These are phyloP conservation scores for Podabrus alpinus DNA, from an alignment of 2,888 invertebrate genomes.

Conservation along the genomic window DNA sequence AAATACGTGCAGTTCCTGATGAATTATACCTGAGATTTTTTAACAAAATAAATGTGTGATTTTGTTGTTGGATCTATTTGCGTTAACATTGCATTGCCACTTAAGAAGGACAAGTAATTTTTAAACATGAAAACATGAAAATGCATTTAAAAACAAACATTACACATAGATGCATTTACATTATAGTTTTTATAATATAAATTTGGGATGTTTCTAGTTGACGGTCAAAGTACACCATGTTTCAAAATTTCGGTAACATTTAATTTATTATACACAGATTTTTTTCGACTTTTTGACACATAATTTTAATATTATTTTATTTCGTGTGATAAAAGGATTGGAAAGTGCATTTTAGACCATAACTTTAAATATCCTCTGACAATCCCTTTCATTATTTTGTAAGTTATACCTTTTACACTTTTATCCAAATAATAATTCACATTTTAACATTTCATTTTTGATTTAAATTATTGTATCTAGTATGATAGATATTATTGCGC, in stretches of 20 bases:
- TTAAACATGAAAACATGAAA: slow-evolving; percentile 36
- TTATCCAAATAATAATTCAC: background rate
- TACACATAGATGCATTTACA: slow-evolving; percentile 34
- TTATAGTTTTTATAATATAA: slow-evolving; percentile 23
- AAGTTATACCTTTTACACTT: background rate
- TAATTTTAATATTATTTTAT: background rate
- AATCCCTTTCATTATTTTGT: background rate
- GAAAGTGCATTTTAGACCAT: slow-evolving; percentile 3
- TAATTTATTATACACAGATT: background rate
- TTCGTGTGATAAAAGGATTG: background rate
- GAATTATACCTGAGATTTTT: slow-evolving; percentile 30
- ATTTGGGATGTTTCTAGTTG: slow-evolving; percentile 21
- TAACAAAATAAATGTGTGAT: slow-evolving; percentile 21
- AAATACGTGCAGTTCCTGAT: slow-evolving; percentile 26
- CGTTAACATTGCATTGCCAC: slow-evolving; percentile 52
- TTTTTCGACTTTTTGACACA: background rate
- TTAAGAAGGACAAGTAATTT: slow-evolving; percentile 29
- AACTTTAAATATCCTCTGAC: slow-evolving; percentile 1
- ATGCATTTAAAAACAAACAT: slow-evolving; percentile 29
- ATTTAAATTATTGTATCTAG: background rate
- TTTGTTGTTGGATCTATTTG: slow-evolving; percentile 28
- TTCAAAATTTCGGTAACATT: background rate
- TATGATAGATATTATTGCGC: background rate
- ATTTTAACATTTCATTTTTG: background rate
- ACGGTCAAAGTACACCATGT: slow-evolving; percentile 29